phyloP scores from a whole-genome alignment of 2,888 invertebrate species.

The Coelinius sp. region DNA sequence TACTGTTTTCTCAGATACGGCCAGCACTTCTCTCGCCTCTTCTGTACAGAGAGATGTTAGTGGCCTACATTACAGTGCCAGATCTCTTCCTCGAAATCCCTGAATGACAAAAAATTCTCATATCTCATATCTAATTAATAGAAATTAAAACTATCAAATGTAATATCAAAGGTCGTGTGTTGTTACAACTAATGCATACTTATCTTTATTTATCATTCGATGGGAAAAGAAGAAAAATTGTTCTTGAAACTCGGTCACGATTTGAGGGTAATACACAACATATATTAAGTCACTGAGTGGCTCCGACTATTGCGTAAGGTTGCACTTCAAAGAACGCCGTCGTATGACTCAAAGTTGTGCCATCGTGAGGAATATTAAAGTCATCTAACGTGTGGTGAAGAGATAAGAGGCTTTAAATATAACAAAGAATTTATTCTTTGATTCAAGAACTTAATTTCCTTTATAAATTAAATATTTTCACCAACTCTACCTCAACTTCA shows the following conservation, averaged over 20 bases:
- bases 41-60: slow-evolving; percentile 3
- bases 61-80: slow-evolving; percentile 61
- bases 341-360: slow-evolving; percentile 23
- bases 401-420: slow-evolving; percentile 16
- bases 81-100: slow-evolving; percentile 37
- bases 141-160: too few species aligned
- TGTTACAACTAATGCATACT: not conserved
- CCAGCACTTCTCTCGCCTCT: too few species aligned
- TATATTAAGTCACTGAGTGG: slow-evolving; percentile 19
- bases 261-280: slow-evolving; percentile 22
- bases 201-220: slow-evolving; percentile 7
- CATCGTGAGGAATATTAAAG: slow-evolving; percentile 16
- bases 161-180: not conserved
- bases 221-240: not conserved
- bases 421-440: too few species aligned
- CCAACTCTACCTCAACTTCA: not conserved
- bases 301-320: slow-evolving; percentile 19
- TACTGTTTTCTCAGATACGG: slow-evolving; percentile 60
- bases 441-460: not conserved
- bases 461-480: not conserved
- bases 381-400: slow-evolving; percentile 19
- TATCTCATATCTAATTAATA: not conserved
- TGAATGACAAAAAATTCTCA: not conserved
- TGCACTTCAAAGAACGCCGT: slow-evolving; percentile 26
- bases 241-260: slow-evolving; percentile 30